A percentile compares a stretch with the other conserved stretches of the same genome.
These are phyloP conservation scores for Drosophila meridionalis DNA, from an alignment of 2,888 invertebrate species.

Conservation along the genomic window DNA sequence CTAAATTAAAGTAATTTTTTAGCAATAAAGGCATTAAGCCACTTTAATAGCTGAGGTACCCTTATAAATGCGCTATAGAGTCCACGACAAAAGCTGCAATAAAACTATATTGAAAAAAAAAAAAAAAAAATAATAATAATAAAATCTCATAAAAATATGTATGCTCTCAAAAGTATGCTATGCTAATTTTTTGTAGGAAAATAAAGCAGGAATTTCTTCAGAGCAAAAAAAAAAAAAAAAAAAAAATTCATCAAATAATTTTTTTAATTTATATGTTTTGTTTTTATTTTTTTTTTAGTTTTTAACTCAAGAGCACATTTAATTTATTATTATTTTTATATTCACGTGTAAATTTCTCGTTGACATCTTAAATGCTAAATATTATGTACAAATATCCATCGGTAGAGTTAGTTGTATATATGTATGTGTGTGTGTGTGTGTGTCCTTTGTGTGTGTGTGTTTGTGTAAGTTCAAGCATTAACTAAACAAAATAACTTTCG, in stretches of 20 bases:
- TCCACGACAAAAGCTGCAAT: too few species aligned
- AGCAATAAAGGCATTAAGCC: too few species aligned
- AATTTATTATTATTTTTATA: slow-evolving; percentile 21
- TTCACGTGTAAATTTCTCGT: slow-evolving; percentile 55
- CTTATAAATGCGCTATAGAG: too few species aligned
- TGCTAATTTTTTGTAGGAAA: too few species aligned
- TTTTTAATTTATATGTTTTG: neutral
- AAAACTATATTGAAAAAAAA: too few species aligned
- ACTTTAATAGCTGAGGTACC: too few species aligned
- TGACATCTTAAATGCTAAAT: slow-evolving; percentile 67
- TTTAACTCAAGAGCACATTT: slow-evolving; percentile 67
- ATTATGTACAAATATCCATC: slow-evolving; percentile 74
- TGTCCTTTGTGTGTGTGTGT: slow-evolving; percentile 5
- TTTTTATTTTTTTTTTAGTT: slow-evolving; percentile 21
- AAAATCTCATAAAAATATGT: too few species aligned
- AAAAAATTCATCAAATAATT: slow-evolving; percentile 29
- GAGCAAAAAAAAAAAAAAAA: too few species aligned
- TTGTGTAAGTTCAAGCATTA: slow-evolving; percentile 49
- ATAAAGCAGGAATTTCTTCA: too few species aligned
- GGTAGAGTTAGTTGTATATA: slow-evolving; percentile 35
- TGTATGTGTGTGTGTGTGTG: slow-evolving; percentile 22
- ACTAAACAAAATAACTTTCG: slow-evolving; percentile 36
- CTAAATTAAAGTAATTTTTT: too few species aligned
- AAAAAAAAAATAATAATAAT: too few species aligned
- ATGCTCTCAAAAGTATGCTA: too few species aligned